Conservation (phyloP, 2,888 invertebrate species). For the Stramonita haemastoma region DNA sequence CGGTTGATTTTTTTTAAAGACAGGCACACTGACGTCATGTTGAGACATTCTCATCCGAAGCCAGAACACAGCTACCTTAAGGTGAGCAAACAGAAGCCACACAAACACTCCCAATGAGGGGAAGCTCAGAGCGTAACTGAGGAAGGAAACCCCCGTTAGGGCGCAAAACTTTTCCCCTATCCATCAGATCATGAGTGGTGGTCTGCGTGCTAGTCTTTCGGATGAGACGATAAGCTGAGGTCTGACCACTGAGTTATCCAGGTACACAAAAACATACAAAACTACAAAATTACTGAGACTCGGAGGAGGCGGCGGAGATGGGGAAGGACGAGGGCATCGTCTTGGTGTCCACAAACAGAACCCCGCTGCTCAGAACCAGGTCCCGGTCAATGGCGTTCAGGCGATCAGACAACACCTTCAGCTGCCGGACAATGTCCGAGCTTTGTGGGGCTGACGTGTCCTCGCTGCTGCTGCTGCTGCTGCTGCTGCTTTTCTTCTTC, state of each 20-base stretch:
- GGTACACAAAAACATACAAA: too few species aligned
- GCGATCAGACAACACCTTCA: slow-evolving; percentile 59
- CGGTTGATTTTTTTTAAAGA: too few species aligned
- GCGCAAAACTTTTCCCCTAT: too few species aligned
- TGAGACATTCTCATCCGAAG: too few species aligned
- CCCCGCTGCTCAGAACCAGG: slow-evolving; percentile 41
- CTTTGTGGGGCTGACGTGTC: slow-evolving; percentile 60
- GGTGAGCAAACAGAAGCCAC: too few species aligned
- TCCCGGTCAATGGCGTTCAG: slow-evolving; percentile 60
- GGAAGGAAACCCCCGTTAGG: too few species aligned
- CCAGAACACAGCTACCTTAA: too few species aligned
- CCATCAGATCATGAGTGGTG: too few species aligned
- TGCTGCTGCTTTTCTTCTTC: slow-evolving; percentile 51
- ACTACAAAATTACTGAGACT: background rate
- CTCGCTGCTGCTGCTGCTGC: slow-evolving; percentile 55
- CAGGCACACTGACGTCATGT: too few species aligned
- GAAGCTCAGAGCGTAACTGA: background rate
- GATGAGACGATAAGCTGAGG: too few species aligned
- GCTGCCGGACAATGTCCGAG: slow-evolving; percentile 59
- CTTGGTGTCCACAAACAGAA: slow-evolving; percentile 52
- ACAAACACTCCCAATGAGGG: background rate
- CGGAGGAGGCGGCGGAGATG: slow-evolving; percentile 21
- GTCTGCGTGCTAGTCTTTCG: too few species aligned
- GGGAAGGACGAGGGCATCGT: slow-evolving; percentile 56
- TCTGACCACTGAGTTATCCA: background rate